These are phyloP conservation scores for Aethina tumida DNA, from an alignment of 1,140 invertebrate species.

Conservation along the genomic window DNA sequence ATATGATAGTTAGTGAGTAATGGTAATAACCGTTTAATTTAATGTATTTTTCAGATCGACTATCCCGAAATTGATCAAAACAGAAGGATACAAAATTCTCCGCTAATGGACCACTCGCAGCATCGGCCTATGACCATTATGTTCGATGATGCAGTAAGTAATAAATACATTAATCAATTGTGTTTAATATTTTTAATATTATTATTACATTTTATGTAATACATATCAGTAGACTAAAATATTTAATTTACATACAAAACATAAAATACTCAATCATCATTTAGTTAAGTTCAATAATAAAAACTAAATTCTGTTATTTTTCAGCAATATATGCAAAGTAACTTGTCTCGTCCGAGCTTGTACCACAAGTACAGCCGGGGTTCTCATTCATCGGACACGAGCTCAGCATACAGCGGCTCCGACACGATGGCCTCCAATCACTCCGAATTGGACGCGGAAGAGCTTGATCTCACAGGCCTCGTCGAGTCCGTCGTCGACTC, in stretches of 20 bases:
- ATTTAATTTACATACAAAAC: too few relatives aligned
- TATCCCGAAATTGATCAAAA: constrained; percentile 62
- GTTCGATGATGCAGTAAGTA: constrained; percentile 50
- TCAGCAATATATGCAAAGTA: constrained; percentile 25
- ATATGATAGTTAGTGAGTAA: too few relatives aligned
- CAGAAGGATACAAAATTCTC: constrained; percentile 32
- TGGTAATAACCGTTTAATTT: background rate
- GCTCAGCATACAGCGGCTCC: constrained; percentile 89
- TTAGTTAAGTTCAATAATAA: background rate
- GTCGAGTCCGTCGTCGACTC: constrained; percentile 92
- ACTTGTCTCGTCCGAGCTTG: constrained; percentile 23
- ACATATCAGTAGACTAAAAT: too few relatives aligned
- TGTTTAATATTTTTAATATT: too few relatives aligned
- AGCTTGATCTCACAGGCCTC: constrained; percentile 85
- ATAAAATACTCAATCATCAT: too few relatives aligned
- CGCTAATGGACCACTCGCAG: constrained; percentile 38
- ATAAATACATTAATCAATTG: constrained; percentile 6
- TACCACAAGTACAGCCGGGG: constrained; percentile 65
- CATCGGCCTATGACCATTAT: constrained; percentile 50
- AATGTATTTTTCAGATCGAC: constrained; percentile 57
- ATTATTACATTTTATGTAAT: too few relatives aligned
- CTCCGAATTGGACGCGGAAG: constrained; percentile 75
- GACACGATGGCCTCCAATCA: constrained; percentile 92
- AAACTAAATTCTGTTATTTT: constrained; percentile 5
- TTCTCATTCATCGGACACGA: constrained; percentile 87